Conservation (phyloP, 2,888 invertebrate genomes). For the Deroplatys truncata region DNA sequence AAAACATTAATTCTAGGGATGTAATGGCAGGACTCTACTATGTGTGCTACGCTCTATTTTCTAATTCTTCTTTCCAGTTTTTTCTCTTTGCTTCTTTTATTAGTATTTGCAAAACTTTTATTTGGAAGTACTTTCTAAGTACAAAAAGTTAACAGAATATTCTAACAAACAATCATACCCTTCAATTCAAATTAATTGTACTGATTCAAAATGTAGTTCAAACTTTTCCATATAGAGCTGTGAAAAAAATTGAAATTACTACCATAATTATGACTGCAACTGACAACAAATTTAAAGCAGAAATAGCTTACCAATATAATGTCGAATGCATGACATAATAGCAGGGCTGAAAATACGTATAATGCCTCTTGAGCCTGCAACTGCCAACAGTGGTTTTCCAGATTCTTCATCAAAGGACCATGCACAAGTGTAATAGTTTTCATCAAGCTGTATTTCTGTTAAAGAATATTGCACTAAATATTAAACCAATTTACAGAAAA, state of each 20-base stretch:
- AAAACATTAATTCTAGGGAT: background rate
- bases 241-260: too few species aligned
- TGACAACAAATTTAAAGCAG: background rate
- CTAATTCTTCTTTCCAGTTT: too few species aligned
- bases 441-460: conserved; percentile 62
- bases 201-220: too few species aligned
- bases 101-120: too few species aligned
- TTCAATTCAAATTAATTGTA: too few species aligned
- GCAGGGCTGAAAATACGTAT: conserved; percentile 83
- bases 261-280: too few species aligned
- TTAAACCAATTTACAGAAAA: background rate
- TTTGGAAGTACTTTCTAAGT: too few species aligned
- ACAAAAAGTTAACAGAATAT: too few species aligned
- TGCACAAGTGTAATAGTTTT: conserved; percentile 94
- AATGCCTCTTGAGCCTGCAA: conserved; percentile 88
- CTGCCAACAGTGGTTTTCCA: conserved; percentile 79
- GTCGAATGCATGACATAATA: conserved; percentile 77
- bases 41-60: too few species aligned
- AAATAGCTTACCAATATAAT: conserved; percentile 59
- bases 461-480: background rate
- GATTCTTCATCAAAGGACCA: conserved; percentile 87
- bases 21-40: background rate
- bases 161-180: too few species aligned
- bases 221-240: too few species aligned
- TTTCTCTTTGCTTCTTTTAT: too few species aligned